Percentiles rank a stretch among this genome's conserved stretches.
These are phyloP conservation scores for Sebastes paucispinis DNA, from an alignment of 2,797 vertebrate genomes.

Conservation along the genomic window DNA sequence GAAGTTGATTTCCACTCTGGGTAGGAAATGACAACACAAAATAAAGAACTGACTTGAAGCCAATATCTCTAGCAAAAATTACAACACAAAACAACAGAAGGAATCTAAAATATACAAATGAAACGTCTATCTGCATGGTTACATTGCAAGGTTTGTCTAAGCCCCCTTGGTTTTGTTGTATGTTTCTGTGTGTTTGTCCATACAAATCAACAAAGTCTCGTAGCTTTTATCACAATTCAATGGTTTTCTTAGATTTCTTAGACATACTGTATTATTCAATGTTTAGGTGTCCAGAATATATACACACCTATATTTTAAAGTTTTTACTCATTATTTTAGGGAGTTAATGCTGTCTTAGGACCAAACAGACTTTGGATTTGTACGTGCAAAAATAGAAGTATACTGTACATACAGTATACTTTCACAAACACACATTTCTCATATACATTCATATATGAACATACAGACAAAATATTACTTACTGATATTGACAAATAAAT, in stretches of 20 bases:
- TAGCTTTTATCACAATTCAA: not conserved
- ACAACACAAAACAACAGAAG: conserved; percentile 52
- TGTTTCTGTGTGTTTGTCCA: conserved; percentile 80
- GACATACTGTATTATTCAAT: not conserved
- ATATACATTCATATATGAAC: conserved; percentile 83
- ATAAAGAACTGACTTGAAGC: conserved; percentile 30
- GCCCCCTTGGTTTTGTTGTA: conserved; percentile 78
- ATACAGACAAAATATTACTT: conserved; percentile 85
- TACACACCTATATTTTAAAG: not conserved
- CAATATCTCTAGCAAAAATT: conserved; percentile 19
- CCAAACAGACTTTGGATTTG: conserved; percentile 74
- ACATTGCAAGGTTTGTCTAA: conserved; percentile 63
- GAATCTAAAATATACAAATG: conserved; percentile 35
- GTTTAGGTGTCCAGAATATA: not conserved
- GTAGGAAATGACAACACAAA: conserved; percentile 31
- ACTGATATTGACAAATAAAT: conserved; percentile 56
- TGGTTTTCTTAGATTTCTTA: not conserved
- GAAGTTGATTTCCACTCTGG: conserved; percentile 32
- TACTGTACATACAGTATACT: conserved; percentile 67
- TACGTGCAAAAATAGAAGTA: conserved; percentile 64
- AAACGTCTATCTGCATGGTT: conserved; percentile 42
- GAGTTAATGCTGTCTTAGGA: not conserved
- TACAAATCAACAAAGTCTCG: conserved; percentile 78
- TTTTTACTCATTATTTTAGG: not conserved
- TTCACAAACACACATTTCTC: conserved; percentile 79